A percentile compares a stretch with the other conserved stretches of the same genome.
Evolutionary conservation across 92 coral and sea anemone genomes (phyloP).

Genomic region (Isaurus tuberculatus): DNA sequence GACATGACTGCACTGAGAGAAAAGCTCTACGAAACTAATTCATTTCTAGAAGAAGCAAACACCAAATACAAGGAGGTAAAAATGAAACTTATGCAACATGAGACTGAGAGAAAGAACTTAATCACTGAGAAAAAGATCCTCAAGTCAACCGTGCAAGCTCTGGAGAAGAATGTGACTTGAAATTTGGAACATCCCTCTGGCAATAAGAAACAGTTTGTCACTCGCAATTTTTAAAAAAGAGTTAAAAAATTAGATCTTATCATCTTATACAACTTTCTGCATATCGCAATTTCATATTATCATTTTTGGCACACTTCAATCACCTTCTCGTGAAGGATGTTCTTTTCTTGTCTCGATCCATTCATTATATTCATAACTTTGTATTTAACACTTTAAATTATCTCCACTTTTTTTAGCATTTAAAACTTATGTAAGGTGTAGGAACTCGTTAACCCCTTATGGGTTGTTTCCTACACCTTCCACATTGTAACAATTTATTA

Average conservation of each 20-base stretch:
- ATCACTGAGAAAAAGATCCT: conserved; percentile 32
- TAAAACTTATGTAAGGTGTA: too few relatives aligned
- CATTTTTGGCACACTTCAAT: too few relatives aligned
- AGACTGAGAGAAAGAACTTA: conserved; percentile 32
- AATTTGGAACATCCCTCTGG: conserved; percentile 15
- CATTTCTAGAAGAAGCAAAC: conserved; percentile 23
- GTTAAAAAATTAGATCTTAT: conserved; percentile 38
- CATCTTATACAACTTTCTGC: too few relatives aligned
- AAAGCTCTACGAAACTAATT: conserved; percentile 28
- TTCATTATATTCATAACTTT: too few relatives aligned
- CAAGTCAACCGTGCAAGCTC: conserved; percentile 16
- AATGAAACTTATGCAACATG: conserved; percentile 29
- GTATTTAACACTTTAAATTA: too few relatives aligned
- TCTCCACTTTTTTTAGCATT: too few relatives aligned
- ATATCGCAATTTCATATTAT: too few relatives aligned
- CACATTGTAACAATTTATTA: conserved; percentile 65
- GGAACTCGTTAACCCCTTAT: too few relatives aligned
- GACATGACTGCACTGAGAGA: conserved; percentile 34
- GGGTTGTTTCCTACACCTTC: too few relatives aligned
- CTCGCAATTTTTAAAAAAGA: conserved; percentile 5
- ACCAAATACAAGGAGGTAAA: conserved; percentile 31
- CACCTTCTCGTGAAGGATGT: too few relatives aligned
- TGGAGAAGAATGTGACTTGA: conserved; percentile 26
- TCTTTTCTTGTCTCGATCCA: too few relatives aligned
- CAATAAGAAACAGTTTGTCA: conserved; percentile 13